Percentiles rank a stretch among this genome's conserved stretches.
These are phyloP conservation scores for Ardeotis arabs DNA, from an alignment of 2,113 vertebrate genomes.

Conservation along the genomic window DNA sequence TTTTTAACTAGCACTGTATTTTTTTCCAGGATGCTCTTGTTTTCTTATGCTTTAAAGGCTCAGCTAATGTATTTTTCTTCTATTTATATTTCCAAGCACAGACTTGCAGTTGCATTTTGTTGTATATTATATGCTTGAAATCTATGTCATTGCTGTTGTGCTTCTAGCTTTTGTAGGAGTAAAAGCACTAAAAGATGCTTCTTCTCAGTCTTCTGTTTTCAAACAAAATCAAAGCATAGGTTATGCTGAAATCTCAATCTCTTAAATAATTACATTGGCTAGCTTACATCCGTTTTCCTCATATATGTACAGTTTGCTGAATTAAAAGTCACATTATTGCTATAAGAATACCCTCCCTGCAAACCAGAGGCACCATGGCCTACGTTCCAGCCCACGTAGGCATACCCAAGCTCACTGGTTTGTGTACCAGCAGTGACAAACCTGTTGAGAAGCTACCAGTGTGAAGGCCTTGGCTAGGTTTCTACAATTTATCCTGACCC, in stretches of 20 bases:
- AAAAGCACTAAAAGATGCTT: background rate
- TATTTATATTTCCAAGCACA: background rate
- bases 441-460: background rate
- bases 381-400: background rate
- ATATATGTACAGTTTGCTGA: background rate
- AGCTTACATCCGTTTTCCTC: background rate
- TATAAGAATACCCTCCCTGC: background rate
- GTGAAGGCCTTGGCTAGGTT: background rate
- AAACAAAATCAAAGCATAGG: background rate
- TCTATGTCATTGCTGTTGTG: background rate
- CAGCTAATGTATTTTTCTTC: background rate
- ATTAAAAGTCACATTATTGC: background rate
- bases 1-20: background rate
- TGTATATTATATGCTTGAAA: background rate
- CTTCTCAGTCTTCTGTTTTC: background rate
- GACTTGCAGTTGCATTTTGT: background rate
- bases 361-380: background rate
- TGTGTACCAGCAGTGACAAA: background rate
- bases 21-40: background rate
- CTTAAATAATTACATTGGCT: background rate
- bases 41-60: background rate
- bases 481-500: background rate
- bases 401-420: background rate
- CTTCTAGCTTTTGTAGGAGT: background rate
- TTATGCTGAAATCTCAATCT: background rate